These are phyloP conservation scores for Mechanitis messenoides DNA, from an alignment of 2,888 invertebrate species.

Conservation along the genomic window DNA sequence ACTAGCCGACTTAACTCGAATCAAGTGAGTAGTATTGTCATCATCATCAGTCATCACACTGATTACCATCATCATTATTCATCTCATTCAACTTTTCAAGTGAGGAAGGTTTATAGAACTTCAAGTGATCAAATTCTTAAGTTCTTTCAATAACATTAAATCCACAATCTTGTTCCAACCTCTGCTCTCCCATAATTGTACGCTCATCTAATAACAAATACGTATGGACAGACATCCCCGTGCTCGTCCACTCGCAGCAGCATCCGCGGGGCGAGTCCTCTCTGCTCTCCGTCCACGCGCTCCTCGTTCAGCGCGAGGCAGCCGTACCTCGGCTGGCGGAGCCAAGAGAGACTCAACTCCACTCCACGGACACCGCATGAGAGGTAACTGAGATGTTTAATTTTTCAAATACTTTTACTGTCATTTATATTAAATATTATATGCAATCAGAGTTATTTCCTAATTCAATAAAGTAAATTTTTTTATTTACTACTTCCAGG, in stretches of 20 bases:
- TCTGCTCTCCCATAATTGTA: neutral
- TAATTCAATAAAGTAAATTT: neutral
- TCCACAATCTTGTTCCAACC: too few species aligned
- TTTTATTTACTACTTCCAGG: slow-evolving; percentile 54
- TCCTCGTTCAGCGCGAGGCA: slow-evolving; percentile 89
- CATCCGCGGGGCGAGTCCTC: slow-evolving; percentile 82
- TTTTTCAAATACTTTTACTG: neutral
- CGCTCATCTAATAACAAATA: neutral
- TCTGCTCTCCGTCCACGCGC: slow-evolving; percentile 79
- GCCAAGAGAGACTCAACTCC: slow-evolving; percentile 87
- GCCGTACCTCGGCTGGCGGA: slow-evolving; percentile 93
- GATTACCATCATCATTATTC: neutral
- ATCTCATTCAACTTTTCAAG: too few species aligned
- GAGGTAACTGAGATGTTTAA: slow-evolving; percentile 59
- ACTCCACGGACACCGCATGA: slow-evolving; percentile 91
- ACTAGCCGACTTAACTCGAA: slow-evolving; percentile 85
- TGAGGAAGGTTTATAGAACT: too few species aligned
- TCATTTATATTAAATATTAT: neutral
- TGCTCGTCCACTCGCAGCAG: slow-evolving; percentile 85
- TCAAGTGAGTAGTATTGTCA: slow-evolving; percentile 50
- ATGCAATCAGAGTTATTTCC: neutral
- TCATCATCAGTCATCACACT: neutral
- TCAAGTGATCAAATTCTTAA: too few species aligned
- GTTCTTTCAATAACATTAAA: too few species aligned
- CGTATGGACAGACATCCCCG: slow-evolving; percentile 78